Conservation (phyloP, 2,797 vertebrate species). For the Chanos chanos region DNA sequence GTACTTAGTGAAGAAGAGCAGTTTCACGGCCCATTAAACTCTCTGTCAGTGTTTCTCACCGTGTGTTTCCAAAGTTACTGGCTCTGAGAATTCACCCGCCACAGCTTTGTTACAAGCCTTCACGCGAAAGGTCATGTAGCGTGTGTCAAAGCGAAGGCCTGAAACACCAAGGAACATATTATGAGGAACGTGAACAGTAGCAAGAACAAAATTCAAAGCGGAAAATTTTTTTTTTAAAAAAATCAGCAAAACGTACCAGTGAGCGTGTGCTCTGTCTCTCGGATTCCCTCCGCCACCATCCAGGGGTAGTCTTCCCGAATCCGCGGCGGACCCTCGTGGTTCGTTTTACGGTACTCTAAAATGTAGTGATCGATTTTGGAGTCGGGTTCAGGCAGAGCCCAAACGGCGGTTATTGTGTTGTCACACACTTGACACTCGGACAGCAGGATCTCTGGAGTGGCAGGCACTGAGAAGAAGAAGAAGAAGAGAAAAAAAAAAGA, state of each 20-base stretch:
- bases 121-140: constrained; percentile 90
- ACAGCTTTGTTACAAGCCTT: constrained; percentile 94
- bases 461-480: constrained; percentile 72
- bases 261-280: constrained; percentile 79
- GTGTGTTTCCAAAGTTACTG: constrained; percentile 85
- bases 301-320: constrained; percentile 92
- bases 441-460: constrained; percentile 83
- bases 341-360: constrained; percentile 86
- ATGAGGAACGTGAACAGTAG: background rate
- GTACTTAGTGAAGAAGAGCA: background rate
- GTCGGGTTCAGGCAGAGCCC: constrained; percentile 83
- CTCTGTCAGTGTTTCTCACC: constrained; percentile 64
- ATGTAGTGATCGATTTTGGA: constrained; percentile 92
- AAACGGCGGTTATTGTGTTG: constrained; percentile 82
- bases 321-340: constrained; percentile 87
- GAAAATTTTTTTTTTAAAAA: background rate
- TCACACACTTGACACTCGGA: constrained; percentile 87
- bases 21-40: constrained; percentile 23
- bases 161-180: background rate
- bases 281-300: constrained; percentile 94
- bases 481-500: background rate
- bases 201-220: background rate
- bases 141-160: constrained; percentile 93
- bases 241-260: constrained; percentile 54
- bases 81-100: constrained; percentile 90